Evolutionary conservation across 92 coral and sea anemone genomes (phyloP).

Genomic region (Anthopleura xanthogrammica): DNA sequence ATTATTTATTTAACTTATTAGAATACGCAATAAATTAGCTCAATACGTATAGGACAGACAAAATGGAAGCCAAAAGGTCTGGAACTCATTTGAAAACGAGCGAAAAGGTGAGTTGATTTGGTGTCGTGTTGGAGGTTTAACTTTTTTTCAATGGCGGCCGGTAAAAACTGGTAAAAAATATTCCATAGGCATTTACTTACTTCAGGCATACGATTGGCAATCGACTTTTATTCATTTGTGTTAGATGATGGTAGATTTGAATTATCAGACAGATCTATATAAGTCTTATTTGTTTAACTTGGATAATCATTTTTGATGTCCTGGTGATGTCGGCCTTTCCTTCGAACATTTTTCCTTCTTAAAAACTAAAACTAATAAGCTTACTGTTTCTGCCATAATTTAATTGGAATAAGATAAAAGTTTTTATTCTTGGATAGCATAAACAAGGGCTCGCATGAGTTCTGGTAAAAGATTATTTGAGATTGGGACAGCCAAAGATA

Average conservation of each 20-base stretch:
- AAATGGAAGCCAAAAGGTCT: conserved; percentile 42
- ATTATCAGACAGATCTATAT: too few species aligned
- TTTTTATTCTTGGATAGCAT: too few species aligned
- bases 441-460: too few species aligned
- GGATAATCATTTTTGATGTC: too few species aligned
- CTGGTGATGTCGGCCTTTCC: too few species aligned
- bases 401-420: too few species aligned
- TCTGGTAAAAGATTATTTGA: too few species aligned
- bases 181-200: not conserved
- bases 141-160: not conserved
- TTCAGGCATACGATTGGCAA: not conserved
- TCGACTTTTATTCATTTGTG: not conserved
- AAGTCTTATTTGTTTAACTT: too few species aligned
- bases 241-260: not conserved
- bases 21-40: not conserved
- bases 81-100: conserved; percentile 72
- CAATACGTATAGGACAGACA: not conserved
- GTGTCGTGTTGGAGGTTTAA: not conserved
- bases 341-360: not conserved
- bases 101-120: conserved; percentile 67
- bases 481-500: too few species aligned
- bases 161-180: not conserved
- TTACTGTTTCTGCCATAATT: too few species aligned
- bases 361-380: too few species aligned
- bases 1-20: conserved; percentile 11